Evolutionary conservation across 1,140 invertebrate species (phyloP), one percentile per base, ranked within the genome.

Genomic region (Diorhabda elongata): DNA sequence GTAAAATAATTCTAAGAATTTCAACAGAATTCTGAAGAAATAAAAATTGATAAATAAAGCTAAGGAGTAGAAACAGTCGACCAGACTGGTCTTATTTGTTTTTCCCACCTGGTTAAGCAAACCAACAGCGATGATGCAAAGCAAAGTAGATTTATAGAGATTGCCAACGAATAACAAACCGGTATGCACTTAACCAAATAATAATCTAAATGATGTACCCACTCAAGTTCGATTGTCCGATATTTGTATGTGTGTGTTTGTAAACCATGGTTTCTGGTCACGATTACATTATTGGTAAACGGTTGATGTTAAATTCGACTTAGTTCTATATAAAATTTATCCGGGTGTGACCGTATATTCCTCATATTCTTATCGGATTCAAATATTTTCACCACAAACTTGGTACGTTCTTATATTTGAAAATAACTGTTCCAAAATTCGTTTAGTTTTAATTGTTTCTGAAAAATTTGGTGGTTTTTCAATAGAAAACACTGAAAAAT

Each of bases 201-300:
- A 26, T 26, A 69, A 65, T 59, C 44, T 45, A 61, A 60, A 69
- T 65, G 44, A 56, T 44, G 58, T 69, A 69, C 59, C 59, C 26
- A 61, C 59, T 42, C 59, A 43, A 43, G 59, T 42, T n/a, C 47
- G 47, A 52, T 52, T 52, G 47, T 52, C 47, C 47, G 47, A 52
- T 52, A 52, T 52, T 52, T 52, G 47, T 52, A 8, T 41, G 59
- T 42, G 26, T 61, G 42, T 61, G 59, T 61, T 41, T 58, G 57
- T 58, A 61, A 61, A 61, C n/a, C 59, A 61, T 61, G 26, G 59
- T 61, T 43, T 41, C 26, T 42, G 59, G 59, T 61, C 59, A 61
- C 59, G 59, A 61, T 61, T 61, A 7, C 42, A 61, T 61, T 61
- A 42, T 61, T 61, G 59, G 42, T 5, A 3, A 41, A 8, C 8